Evolutionary conservation across 2,888 invertebrate species (phyloP), one percentile per base, ranked within the genome.

Genomic region (Venusia cambrica): DNA sequence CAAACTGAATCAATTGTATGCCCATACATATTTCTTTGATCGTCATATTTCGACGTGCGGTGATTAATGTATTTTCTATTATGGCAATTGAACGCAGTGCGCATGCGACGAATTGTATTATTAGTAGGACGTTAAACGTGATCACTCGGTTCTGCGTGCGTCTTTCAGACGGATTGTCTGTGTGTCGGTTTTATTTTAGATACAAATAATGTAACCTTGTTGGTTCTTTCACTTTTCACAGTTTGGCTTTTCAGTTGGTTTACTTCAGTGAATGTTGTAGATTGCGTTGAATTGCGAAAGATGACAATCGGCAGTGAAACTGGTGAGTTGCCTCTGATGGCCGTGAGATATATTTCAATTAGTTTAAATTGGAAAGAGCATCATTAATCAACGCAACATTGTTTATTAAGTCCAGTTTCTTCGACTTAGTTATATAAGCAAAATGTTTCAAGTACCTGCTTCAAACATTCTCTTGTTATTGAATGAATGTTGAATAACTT

Each of bases 1-100:
- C 63, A 80, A 75, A 78, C 75, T 68, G 48, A 45, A 55, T 61
- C 70, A 59, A 73, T 75, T 73, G 71, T 75, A 30, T 61, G 51
- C 41, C 39, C 46, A 45, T 54, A 51, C 62, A 60, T 57, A 39
- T 37, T 44, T 50, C 54, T 58, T 59, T 46, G 48, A 54, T 57
- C 58, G 54, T 50, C 58, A 59, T 58, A 58, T 54, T 68, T 68
- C 64, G 62, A 68, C 62, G 63, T 48, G 51, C 47, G 66, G 64
- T 77, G 72, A 80, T 83, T 80, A 73, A 78, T 78, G 58, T 71
- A 62, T 76, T 74, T 74, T 76, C 73, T 74, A 74, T 79, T 77
- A 80, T 63, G 67, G 65, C 76, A 73, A 83, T 78, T 73, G 79
- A 63, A 58, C 70, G 62, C 44, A 71, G 66, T 70, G 83, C 84